Evolutionary conservation across 2,888 invertebrate species (phyloP), one percentile per base, ranked within the genome.

Genomic region (Oscheius onirici): DNA sequence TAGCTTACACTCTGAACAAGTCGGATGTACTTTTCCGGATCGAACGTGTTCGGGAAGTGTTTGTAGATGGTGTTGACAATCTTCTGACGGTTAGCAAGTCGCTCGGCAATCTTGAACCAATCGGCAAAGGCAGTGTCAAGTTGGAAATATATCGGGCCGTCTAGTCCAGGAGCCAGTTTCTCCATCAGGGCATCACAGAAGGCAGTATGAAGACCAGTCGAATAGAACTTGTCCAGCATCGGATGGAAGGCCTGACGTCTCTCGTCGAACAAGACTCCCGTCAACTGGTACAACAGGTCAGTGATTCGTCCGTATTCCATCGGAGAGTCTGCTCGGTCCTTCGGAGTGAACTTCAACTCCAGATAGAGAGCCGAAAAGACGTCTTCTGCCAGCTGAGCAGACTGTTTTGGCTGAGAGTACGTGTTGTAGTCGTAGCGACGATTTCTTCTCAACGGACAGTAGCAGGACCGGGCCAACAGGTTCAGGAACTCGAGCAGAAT

Each of bases 141-240:
- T 5, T 63, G 66, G 41, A 15, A 11, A n/a, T 26, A 55, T 17
- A 22, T 20, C 11, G 73, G 74, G 41, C 75, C 70, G 44, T 82
- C 77, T 15, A 85, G 68, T 2, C 72, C 74, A 3, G 78, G 71
- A 15, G 77, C 75, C 49, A 84, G 69, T 40, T 74, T 71, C 8
- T 80, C 76, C 15, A 73, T 74, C 54, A 83, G 74, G 40, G 77
- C 70, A 44, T 78, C 79, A 69, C 81, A 84, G 69, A 85, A 80
- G 5, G 79, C 82, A 20, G 76, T 68, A 69, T 85, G 83, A 57
- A 83, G 84, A 26, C 83, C 83, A n/a, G 80, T 71, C 3, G 73
- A 72, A 76, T 83, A 84, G 73, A 85, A 85, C 43, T 71, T 72
- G 28, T 77, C 74, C 3, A 76, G 61, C 17, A 80, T 61, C 0